phyloP scores from a whole-genome alignment of 1,140 invertebrate genomes.

The Pseudachorutes palmiensis region DNA sequence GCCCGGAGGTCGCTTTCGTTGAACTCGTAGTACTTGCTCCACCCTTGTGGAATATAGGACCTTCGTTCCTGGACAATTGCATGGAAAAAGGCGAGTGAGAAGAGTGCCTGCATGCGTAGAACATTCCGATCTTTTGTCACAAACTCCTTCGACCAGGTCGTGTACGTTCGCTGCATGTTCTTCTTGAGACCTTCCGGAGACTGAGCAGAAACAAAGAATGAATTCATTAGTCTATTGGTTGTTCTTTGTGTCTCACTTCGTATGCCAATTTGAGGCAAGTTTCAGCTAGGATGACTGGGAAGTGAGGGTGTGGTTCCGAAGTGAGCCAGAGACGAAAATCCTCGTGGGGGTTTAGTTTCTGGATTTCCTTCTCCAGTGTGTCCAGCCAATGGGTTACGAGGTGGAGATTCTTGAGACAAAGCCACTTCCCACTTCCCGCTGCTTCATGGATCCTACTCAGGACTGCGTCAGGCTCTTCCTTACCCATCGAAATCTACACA shows the following conservation, averaged over 20 bases:
- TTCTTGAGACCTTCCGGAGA: constrained; percentile 59
- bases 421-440: constrained; percentile 57
- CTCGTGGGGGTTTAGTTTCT: constrained; percentile 50
- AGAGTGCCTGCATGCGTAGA: constrained; percentile 51
- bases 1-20: constrained; percentile 72
- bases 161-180: constrained; percentile 54
- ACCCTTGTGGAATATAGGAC: constrained; percentile 76
- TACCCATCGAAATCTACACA: constrained; percentile 60
- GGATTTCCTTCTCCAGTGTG: constrained; percentile 61
- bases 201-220: constrained; percentile 40
- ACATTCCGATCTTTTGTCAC: constrained; percentile 45
- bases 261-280: constrained; percentile 73
- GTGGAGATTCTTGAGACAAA: constrained; percentile 82
- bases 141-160: constrained; percentile 50
- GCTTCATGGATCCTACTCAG: constrained; percentile 48
- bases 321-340: constrained; percentile 70
- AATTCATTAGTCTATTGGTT: too few relatives aligned
- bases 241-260: constrained; percentile 56
- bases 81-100: constrained; percentile 71
- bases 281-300: constrained; percentile 56
- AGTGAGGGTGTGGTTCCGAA: constrained; percentile 58
- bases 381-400: constrained; percentile 70
- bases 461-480: constrained; percentile 60
- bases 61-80: constrained; percentile 79
- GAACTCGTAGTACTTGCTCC: constrained; percentile 86